Conservation (phyloP, 2,888 invertebrate species). For the Fissipunctia ypsillon region DNA sequence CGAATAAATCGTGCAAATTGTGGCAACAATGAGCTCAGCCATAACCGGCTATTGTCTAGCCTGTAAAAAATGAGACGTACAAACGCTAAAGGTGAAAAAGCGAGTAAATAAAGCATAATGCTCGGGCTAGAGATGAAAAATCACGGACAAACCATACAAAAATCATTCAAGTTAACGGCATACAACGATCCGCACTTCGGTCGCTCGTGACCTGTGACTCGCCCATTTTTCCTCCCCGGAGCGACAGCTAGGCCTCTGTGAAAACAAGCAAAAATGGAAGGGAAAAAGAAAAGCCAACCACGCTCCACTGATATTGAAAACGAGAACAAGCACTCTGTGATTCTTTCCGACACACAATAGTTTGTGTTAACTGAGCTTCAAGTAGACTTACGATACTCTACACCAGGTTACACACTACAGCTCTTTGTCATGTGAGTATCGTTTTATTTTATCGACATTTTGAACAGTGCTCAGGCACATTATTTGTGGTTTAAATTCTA, state of each 20-base stretch:
- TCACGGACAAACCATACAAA: constrained; percentile 81
- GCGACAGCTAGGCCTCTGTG: constrained; percentile 73
- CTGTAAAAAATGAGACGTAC: constrained; percentile 50
- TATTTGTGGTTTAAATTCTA: constrained; percentile 20
- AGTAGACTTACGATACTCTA: constrained; percentile 58
- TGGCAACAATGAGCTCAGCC: constrained; percentile 31
- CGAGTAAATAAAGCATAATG: constrained; percentile 72
- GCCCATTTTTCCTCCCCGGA: constrained; percentile 75
- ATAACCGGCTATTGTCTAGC: constrained; percentile 44
- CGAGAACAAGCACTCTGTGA: constrained; percentile 74
- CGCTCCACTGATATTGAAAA: constrained; percentile 74
- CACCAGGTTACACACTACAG: constrained; percentile 47
- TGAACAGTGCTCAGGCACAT: background rate
- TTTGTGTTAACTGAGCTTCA: constrained; percentile 66
- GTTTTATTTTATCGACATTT: constrained; percentile 40
- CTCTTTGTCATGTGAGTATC: constrained; percentile 27
- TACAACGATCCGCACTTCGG: constrained; percentile 84
- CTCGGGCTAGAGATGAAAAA: constrained; percentile 77
- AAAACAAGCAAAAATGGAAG: constrained; percentile 73
- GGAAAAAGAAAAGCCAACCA: constrained; percentile 62
- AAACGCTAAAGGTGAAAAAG: constrained; percentile 60
- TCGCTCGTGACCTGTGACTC: constrained; percentile 80
- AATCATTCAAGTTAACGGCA: constrained; percentile 85
- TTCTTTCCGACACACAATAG: constrained; percentile 70
- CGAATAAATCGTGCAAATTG: constrained; percentile 48